These are phyloP conservation scores for Leptinotarsa defecta DNA, from an alignment of 1,140 invertebrate species.

Conservation along the genomic window DNA sequence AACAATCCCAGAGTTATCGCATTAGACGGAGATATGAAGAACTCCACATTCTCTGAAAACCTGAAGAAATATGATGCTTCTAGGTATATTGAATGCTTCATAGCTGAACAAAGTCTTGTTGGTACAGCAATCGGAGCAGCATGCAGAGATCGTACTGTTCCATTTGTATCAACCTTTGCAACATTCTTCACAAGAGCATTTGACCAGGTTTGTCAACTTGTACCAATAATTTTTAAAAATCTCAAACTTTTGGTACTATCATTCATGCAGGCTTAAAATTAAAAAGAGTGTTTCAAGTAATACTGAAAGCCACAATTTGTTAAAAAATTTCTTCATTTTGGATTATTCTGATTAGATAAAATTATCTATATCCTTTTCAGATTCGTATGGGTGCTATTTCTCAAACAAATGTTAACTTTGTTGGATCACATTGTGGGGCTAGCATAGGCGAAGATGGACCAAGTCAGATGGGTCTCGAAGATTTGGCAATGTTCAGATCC, in stretches of 20 bases:
- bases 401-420: conserved; percentile 96
- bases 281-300: background rate
- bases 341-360: too few species aligned
- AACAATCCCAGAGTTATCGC: conserved; percentile 86
- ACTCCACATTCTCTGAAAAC: conserved; percentile 96
- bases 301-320: too few species aligned
- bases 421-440: conserved; percentile 93
- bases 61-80: conserved; percentile 75
- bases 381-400: conserved; percentile 99
- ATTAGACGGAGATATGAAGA: conserved; percentile 96
- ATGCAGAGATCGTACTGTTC: conserved; percentile 84
- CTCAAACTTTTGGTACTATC: background rate
- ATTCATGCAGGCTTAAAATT: background rate
- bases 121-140: conserved; percentile 93
- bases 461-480: conserved; percentile 99
- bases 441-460: conserved; percentile 97
- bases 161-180: conserved; percentile 96
- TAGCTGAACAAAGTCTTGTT: conserved; percentile 97
- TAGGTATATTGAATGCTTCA: conserved; percentile 96
- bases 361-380: conserved; percentile 55
- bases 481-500: conserved; percentile 92
- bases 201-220: conserved; percentile 73
- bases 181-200: conserved; percentile 96
- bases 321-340: too few species aligned
- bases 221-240: background rate